A percentile compares a stretch with the other conserved stretches of the same genome.
Conservation (phyloP, 2,113 vertebrate species). For the Pleuronectes platessa region DNA sequence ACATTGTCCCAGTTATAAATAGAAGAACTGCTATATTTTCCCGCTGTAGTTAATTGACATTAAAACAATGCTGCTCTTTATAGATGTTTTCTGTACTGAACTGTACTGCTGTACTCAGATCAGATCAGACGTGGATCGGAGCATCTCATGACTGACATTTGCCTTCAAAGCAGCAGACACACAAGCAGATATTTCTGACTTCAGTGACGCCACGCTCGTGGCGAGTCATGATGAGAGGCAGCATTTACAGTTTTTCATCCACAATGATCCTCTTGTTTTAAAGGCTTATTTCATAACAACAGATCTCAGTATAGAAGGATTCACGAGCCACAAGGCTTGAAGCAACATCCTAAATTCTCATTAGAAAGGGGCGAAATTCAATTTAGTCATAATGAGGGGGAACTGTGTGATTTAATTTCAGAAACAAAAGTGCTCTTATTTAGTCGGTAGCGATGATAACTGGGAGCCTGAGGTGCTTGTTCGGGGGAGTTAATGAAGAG, state of each 20-base stretch:
- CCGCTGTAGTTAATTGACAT: not conserved
- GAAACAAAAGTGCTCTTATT: constrained; percentile 36
- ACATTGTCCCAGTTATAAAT: not conserved
- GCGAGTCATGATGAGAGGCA: constrained; percentile 4
- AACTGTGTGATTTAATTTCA: constrained; percentile 44
- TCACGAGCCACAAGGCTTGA: constrained; percentile 9
- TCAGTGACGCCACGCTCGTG: constrained; percentile 19
- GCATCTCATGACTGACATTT: constrained; percentile 67
- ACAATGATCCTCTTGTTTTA: constrained; percentile 57
- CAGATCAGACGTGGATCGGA: constrained; percentile 18
- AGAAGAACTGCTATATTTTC: too few species aligned
- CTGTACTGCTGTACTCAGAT: not conserved
- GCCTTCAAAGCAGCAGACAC: constrained; percentile 48
- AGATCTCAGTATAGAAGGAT: not conserved
- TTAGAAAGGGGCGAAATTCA: constrained; percentile 32
- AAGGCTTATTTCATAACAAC: constrained; percentile 26
- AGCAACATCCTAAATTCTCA: constrained; percentile 26
- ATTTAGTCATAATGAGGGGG: constrained; percentile 29
- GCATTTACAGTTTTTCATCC: not conserved
- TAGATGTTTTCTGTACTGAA: constrained; percentile 1
- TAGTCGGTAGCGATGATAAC: constrained; percentile 11
- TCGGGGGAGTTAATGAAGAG: constrained; percentile 19
- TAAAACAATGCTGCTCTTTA: not conserved
- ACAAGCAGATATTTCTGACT: constrained; percentile 49
- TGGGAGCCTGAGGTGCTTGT: constrained; percentile 32